Base-by-base conservation (phyloP, 2,113 vertebrate genomes). In the Rhabdomys dilectus region DNA sequence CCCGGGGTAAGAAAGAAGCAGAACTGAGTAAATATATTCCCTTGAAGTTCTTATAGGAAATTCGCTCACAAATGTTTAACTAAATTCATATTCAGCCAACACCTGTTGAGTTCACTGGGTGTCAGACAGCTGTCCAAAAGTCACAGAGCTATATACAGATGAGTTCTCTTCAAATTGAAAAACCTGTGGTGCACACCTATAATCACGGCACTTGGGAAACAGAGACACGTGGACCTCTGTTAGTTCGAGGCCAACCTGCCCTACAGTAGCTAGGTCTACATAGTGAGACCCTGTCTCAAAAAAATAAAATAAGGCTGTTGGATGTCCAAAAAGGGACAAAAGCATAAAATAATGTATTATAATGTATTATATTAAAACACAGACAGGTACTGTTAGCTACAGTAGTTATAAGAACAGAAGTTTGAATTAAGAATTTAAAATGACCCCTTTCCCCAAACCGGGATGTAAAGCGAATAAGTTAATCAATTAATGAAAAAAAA, bases 21-120 rank as follows among this genome's bases (percentile, higher is more conserved):
- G 45, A 24, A n/a, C 26, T 34, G 60, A 75, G 81, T 36, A 13
- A 82, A 80, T 60, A 29, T 42, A 51, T 36, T 45, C 60, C 60
- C 51, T 60, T 21, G 4, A 77, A 48, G n/a, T 72, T 93, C 93
- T 68, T 45, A 1, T 0, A 76, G 51, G 60, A 31, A 51, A 60
- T 66, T 45, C 39, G 42, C 88, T 88, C n/a, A 26, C 29, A 48
- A 89, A 96, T 89, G 81, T 70, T 94, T 81, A 91, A 77, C 96
- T 92, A 92, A 96, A 51, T 36, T 51, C 31, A 51, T 68, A 39
- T 22, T 95, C 88, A 84, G 78, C 97, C 89, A 93, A 96, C 93
- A 96, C 93, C 77, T 93, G 81, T 92, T 82, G 68, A 96, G 66
- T 75, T 17, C 1, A 2, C 72, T 19, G 39, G 45, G n/a, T 89